A percentile compares a stretch with the other conserved stretches of the same genome.
These are phyloP conservation scores for Lamellibrachia luymesi DNA, from an alignment of 1,140 invertebrate genomes.

Conservation along the genomic window DNA sequence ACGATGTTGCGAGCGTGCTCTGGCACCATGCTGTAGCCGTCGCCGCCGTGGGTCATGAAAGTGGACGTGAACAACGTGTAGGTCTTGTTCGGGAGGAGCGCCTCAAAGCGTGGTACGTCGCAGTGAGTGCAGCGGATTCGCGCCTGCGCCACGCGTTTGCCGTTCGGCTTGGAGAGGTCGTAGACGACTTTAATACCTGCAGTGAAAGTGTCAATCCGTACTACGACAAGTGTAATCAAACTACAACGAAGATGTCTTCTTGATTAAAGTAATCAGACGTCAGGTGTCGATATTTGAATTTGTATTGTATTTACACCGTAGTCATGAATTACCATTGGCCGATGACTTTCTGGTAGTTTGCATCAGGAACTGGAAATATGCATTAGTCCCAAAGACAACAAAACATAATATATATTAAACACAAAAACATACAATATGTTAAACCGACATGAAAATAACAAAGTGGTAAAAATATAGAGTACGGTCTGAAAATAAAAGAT, in stretches of 20 bases:
- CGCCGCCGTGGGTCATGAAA: conserved; percentile 70
- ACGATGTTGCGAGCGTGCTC: conserved; percentile 33
- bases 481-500: too few relatives aligned
- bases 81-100: conserved; percentile 46
- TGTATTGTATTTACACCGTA: background rate
- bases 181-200: conserved; percentile 1
- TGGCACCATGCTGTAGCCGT: conserved; percentile 61
- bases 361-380: background rate
- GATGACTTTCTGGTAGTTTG: background rate
- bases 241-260: too few relatives aligned
- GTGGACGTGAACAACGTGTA: conserved; percentile 67
- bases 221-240: background rate
- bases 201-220: background rate
- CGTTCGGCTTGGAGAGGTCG: conserved; percentile 54
- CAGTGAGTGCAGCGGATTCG: conserved; percentile 67
- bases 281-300: background rate
- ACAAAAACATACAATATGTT: too few relatives aligned
- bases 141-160: conserved; percentile 62
- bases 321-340: background rate
- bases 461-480: too few relatives aligned
- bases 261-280: background rate
- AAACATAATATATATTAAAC: too few relatives aligned
- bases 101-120: conserved; percentile 64
- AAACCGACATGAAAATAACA: too few relatives aligned
- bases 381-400: too few relatives aligned